Conservation (phyloP, 2,888 invertebrate species). For the Acleris emargana region DNA sequence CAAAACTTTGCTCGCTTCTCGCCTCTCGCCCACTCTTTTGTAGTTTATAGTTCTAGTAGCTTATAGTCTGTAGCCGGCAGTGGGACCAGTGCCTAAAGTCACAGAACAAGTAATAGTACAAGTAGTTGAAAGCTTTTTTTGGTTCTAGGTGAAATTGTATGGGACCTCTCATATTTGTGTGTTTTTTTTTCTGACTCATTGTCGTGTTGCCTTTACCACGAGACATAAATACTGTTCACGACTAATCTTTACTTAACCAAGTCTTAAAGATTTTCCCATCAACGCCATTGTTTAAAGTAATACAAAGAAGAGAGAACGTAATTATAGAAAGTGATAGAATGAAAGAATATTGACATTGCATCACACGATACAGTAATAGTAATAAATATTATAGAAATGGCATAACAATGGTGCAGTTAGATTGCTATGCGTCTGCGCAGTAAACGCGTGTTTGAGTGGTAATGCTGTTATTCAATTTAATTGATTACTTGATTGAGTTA, state of each 20-base stretch:
- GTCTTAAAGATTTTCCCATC: slow-evolving; percentile 1
- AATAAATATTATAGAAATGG: background rate
- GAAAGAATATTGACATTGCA: slow-evolving; percentile 18
- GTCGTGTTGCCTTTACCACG: no score
- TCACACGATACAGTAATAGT: slow-evolving; percentile 1
- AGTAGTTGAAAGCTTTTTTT: no score
- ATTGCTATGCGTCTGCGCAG: background rate
- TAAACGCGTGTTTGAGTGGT: background rate
- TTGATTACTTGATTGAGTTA: slow-evolving; percentile 7
- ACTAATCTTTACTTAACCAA: background rate
- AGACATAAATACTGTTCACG: background rate
- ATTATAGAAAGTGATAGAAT: slow-evolving; percentile 14
- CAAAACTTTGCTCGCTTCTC: no score
- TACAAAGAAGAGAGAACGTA: background rate
- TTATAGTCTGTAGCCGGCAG: no score
- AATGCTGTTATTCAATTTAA: slow-evolving; percentile 1
- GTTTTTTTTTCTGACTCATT: no score
- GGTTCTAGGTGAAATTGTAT: no score
- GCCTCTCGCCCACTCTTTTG: no score
- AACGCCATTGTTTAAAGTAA: background rate
- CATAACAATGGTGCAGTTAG: background rate
- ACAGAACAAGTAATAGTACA: no score
- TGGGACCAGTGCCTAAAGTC: no score
- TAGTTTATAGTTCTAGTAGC: no score
- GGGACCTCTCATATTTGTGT: no score